Conservation (phyloP, 2,888 invertebrate genomes). For the Noctua comes region DNA sequence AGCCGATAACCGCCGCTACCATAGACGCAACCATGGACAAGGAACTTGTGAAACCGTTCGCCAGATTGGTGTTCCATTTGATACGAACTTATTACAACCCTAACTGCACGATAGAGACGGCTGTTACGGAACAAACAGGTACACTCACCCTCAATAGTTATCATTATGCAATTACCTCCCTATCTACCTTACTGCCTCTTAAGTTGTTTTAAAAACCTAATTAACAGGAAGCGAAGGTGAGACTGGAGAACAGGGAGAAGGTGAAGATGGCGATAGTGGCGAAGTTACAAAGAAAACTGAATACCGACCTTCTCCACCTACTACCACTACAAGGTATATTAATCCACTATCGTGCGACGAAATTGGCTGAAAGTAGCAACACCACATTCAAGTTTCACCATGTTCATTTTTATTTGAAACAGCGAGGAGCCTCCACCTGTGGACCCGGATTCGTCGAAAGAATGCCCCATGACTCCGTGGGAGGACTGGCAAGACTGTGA, state of each 20-base stretch:
- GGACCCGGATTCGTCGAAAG: slow-evolving; percentile 73
- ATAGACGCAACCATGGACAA: slow-evolving; percentile 72
- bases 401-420: slow-evolving; percentile 7
- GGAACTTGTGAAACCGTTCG: slow-evolving; percentile 80
- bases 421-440: slow-evolving; percentile 74
- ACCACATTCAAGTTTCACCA: background rate
- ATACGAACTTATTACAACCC: slow-evolving; percentile 80
- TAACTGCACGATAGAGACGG: slow-evolving; percentile 65
- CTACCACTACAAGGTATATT: slow-evolving; percentile 65
- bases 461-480: slow-evolving; percentile 83
- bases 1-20: slow-evolving; percentile 76
- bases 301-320: slow-evolving; percentile 29
- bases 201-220: background rate
- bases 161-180: background rate
- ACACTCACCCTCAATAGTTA: background rate
- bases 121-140: slow-evolving; percentile 61
- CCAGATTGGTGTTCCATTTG: slow-evolving; percentile 78
- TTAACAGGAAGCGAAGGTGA: slow-evolving; percentile 29
- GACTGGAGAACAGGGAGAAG: background rate
- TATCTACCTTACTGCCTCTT: background rate
- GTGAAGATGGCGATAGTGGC: background rate
- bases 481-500: slow-evolving; percentile 82
- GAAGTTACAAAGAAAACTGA: slow-evolving; percentile 17
- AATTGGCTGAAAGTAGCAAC: background rate
- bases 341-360: background rate